phyloP scores from a whole-genome alignment of 2,888 invertebrate species.

The Sarcophaga caerulescens region DNA sequence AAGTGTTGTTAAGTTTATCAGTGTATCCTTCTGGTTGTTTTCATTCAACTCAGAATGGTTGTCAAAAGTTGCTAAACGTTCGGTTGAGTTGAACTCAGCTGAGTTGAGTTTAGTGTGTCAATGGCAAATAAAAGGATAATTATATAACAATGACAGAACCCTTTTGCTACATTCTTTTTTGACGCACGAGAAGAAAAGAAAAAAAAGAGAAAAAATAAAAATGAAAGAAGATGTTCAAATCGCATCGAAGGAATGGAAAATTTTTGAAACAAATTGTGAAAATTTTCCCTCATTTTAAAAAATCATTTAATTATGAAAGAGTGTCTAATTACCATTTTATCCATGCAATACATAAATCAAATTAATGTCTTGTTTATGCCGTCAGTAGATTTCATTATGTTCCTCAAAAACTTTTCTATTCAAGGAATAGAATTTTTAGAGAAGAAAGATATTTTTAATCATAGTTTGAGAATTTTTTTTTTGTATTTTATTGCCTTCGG shows the following conservation, averaged over 20 bases:
- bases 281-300: background rate
- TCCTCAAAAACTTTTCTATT: conserved; percentile 12
- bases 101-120: conserved; percentile 21
- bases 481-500: too few species aligned
- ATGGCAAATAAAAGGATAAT: conserved; percentile 13
- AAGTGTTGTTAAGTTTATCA: conserved; percentile 1
- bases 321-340: conserved; percentile 14
- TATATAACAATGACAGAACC: background rate
- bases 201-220: background rate
- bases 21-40: background rate
- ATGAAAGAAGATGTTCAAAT: background rate
- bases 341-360: conserved; percentile 26
- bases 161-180: background rate
- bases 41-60: background rate
- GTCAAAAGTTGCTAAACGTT: conserved; percentile 27
- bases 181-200: background rate
- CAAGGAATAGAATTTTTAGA: background rate
- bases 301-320: conserved; percentile 26
- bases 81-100: background rate
- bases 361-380: conserved; percentile 33
- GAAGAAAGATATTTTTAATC: conserved; percentile 16
- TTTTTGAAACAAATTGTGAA: background rate
- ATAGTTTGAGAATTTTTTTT: background rate
- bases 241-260: background rate
- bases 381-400: background rate